Base-by-base conservation (phyloP, 2,113 vertebrate species). In the Saccopteryx bilineata region DNA sequence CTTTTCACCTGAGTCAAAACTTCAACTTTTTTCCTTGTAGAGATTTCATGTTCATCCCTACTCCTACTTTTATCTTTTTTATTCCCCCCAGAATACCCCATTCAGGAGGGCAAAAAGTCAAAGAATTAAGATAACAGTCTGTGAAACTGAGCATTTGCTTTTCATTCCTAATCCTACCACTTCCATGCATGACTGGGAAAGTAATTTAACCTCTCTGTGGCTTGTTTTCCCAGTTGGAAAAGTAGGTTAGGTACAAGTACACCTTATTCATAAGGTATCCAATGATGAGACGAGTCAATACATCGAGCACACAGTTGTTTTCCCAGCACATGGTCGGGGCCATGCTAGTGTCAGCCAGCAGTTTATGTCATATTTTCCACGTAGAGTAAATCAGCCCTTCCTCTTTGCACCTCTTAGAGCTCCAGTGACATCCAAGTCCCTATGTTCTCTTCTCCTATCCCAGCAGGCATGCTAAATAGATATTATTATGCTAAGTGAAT, bases 361-460 rank as follows among this genome's bases (percentile, higher is more conserved):
- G 24, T 31, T 48, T 9, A 39, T 0, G 0, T 26, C 48, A 5
- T 0, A 1, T 69, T 60, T 60, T 83, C 31, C n/a, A 31, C 0
- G 1, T 18, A 28, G 3, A 52, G 50, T 28, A 1, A 39, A 9
- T 58, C n/a, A 88, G 12, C 2, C 11, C 18, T 60, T 61, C 15
- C 17, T 82, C 50, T 61, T 65, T 90, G 69, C 0, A 14, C 2
- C 2, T 28, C 9, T 23, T n/a, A n/a, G 48, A 54, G 5, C 39
- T 86, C 63, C 11, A 3, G 46, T 54, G 65, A 54, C 14, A 54
- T 33, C 50, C 6, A 72, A 4, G 7, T 23, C 9, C 3, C 24
- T 66, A 9, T 7, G 21, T 93, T 83, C 63, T 91, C 48, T 54
- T 88, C 72, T 90, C 87, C 39, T 61, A 9, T 33, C 9, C 12